A percentile compares a stretch with the other conserved stretches of the same genome.
Evolutionary conservation across 2,113 vertebrate genomes (phyloP).

Genomic region (Tupaia tana): DNA sequence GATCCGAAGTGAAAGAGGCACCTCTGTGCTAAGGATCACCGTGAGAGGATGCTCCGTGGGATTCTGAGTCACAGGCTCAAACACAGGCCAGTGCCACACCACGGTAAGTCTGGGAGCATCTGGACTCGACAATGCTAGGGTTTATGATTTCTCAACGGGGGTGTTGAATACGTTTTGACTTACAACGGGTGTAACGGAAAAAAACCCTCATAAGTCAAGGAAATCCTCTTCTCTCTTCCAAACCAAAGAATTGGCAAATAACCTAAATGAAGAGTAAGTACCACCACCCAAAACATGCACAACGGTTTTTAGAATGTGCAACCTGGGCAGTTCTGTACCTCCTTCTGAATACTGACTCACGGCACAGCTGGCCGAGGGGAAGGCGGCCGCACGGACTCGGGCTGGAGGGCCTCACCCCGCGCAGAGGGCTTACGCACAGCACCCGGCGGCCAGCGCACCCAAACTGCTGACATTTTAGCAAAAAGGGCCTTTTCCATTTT

Average conservation of each 20-base stretch:
- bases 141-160: too few relatives aligned
- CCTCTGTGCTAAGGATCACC: too few relatives aligned
- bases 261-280: too few relatives aligned
- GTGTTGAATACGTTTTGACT: too few relatives aligned
- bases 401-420: too few relatives aligned
- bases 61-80: neutral
- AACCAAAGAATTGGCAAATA: neutral
- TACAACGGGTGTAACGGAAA: too few relatives aligned
- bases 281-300: accelerated
- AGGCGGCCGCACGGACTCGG: accelerated
- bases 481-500: neutral
- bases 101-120: too few relatives aligned
- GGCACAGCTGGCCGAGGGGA: accelerated
- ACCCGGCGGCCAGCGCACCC: too few relatives aligned
- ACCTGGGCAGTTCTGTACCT: accelerated
- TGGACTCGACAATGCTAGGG: too few relatives aligned
- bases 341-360: neutral
- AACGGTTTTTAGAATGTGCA: neutral
- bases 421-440: too few relatives aligned
- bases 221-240: neutral
- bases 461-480: neutral
- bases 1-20: accelerated
- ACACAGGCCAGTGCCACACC: too few relatives aligned
- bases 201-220: too few relatives aligned
- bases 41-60: accelerated